Percentiles rank a stretch among this genome's conserved stretches.
Conservation (phyloP, 2,113 vertebrate genomes). For the Eubucco bourcierii region DNA sequence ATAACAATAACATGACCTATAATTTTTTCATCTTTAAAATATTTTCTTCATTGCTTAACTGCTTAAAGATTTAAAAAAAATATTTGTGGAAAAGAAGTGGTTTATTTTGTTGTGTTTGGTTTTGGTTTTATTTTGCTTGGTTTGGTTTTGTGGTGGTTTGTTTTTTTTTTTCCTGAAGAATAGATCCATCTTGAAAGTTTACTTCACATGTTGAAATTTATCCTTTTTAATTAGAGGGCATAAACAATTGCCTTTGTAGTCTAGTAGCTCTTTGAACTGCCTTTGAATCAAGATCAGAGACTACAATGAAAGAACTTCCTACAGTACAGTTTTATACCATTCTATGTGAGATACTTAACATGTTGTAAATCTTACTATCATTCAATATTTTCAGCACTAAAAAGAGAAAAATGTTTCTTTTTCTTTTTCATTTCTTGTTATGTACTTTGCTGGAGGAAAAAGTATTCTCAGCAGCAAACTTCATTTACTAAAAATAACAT, state of each 20-base stretch:
- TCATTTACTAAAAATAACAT: neutral
- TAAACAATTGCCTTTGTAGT: conserved; percentile 1
- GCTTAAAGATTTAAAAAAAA: neutral
- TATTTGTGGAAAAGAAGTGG: neutral
- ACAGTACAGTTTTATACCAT: neutral
- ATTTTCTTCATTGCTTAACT: neutral
- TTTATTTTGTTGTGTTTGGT: neutral
- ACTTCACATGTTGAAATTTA: neutral
- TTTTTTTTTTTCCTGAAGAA: neutral
- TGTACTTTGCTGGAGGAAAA: neutral
- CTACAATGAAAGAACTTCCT: neutral
- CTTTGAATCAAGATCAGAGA: conserved; percentile 53
- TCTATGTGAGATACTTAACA: neutral
- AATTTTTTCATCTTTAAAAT: neutral
- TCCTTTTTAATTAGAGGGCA: conserved; percentile 16
- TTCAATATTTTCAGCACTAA: neutral
- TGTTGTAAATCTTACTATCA: neutral
- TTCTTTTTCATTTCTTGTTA: neutral
- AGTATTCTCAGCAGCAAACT: neutral
- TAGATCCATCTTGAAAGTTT: neutral
- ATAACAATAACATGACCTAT: neutral
- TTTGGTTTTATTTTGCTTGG: neutral
- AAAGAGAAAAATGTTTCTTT: neutral
- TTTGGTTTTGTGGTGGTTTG: neutral
- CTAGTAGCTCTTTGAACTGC: conserved; percentile 29